Conservation (phyloP, 2,113 vertebrate species). For the Morone saxatilis region DNA sequence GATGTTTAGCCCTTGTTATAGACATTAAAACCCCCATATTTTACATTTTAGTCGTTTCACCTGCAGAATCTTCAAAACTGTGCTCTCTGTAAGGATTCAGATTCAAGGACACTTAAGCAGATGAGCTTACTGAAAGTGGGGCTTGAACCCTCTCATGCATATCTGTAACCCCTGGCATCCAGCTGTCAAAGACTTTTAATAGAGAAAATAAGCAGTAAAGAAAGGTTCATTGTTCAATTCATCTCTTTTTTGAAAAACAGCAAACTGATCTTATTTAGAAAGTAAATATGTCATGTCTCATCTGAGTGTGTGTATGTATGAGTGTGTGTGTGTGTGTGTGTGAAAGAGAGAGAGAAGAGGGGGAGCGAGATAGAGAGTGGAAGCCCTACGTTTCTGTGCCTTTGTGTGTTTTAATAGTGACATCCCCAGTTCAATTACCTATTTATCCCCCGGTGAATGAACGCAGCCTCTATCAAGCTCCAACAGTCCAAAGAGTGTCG, state of each 20-base stretch:
- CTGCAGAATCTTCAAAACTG: neutral
- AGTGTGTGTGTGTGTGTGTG: neutral
- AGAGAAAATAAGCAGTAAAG: neutral
- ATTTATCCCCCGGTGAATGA: slow-evolving; percentile 64
- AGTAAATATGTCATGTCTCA: slow-evolving; percentile 4
- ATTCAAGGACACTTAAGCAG: slow-evolving; percentile 25
- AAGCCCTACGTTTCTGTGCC: slow-evolving; percentile 8
- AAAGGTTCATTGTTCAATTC: neutral
- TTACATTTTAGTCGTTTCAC: neutral
- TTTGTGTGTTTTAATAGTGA: slow-evolving; percentile 58
- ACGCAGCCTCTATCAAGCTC: slow-evolving; percentile 45
- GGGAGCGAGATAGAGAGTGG: slow-evolving; percentile 7
- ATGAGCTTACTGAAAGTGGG: neutral
- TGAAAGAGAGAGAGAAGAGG: too few relatives aligned
- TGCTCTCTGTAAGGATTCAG: neutral
- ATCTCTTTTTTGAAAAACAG: neutral
- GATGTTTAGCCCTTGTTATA: neutral
- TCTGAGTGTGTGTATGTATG: neutral
- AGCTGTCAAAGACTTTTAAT: slow-evolving; percentile 3
- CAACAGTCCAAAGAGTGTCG: slow-evolving; percentile 35
- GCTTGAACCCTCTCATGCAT: slow-evolving; percentile 9
- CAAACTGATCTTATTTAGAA: slow-evolving; percentile 14
- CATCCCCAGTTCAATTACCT: slow-evolving; percentile 62
- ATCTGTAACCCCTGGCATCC: slow-evolving; percentile 8
- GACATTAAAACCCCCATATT: neutral